Conservation (phyloP, 2,888 invertebrate species). For the Drosophila testacea region DNA sequence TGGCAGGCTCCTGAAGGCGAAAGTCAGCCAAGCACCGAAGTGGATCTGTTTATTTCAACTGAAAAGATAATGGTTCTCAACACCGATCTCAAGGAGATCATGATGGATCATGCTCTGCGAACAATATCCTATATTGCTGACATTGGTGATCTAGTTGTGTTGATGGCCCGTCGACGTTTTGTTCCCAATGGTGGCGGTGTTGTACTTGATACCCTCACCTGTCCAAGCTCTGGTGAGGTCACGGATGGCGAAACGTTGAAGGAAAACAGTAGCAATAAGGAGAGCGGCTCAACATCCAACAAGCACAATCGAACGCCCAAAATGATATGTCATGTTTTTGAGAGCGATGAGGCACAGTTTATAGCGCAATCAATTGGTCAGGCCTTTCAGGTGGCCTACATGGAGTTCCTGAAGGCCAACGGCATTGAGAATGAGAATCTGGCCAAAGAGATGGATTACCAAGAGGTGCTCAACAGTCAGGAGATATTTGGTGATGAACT, state of each 20-base stretch:
- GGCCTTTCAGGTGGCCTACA: slow-evolving; percentile 99
- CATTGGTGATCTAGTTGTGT: slow-evolving; percentile 98
- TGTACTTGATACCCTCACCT: slow-evolving; percentile 39
- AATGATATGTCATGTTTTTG: slow-evolving; percentile 99
- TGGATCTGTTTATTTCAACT: slow-evolving; percentile 99
- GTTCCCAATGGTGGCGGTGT: slow-evolving; percentile 86
- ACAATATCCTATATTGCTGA: slow-evolving; percentile 99
- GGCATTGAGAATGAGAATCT: slow-evolving; percentile 99
- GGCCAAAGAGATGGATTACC: slow-evolving; percentile 99
- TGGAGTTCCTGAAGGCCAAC: slow-evolving; percentile 99
- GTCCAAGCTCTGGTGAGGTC: slow-evolving; percentile 23
- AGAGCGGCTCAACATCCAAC: slow-evolving; percentile 41
- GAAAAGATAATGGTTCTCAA: slow-evolving; percentile 99
- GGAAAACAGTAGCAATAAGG: slow-evolving; percentile 39
- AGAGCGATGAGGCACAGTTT: slow-evolving; percentile 99
- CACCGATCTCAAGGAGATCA: slow-evolving; percentile 99
- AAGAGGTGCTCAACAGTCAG: slow-evolving; percentile 99
- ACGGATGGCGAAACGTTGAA: slow-evolving; percentile 31
- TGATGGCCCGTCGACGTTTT: slow-evolving; percentile 98
- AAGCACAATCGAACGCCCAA: slow-evolving; percentile 94
- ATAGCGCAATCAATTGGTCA: slow-evolving; percentile 99
- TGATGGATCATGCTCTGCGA: slow-evolving; percentile 99
- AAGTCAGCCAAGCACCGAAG: slow-evolving; percentile 99
- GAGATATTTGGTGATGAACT: slow-evolving; percentile 99
- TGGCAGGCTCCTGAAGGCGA: slow-evolving; percentile 98